Conservation (phyloP, 2,888 invertebrate genomes). For the Epistrophe eligans region DNA sequence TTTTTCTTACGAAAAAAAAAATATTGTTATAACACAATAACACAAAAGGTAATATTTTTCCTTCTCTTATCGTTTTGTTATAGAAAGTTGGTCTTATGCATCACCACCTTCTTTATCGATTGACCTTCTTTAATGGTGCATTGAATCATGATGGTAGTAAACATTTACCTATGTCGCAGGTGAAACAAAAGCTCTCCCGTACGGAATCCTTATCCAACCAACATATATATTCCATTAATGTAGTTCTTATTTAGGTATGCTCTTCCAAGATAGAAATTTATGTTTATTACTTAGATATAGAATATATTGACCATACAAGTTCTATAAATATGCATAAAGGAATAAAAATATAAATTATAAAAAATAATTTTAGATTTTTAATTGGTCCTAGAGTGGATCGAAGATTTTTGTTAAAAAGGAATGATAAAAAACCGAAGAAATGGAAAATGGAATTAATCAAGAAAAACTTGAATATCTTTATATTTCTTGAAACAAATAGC, state of each 20-base stretch:
- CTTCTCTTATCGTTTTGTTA: background rate
- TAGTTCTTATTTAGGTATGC: background rate
- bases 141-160: conserved; percentile 26
- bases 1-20: background rate
- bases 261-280: background rate
- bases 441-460: too few relatives aligned
- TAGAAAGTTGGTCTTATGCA: conserved; percentile 25
- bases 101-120: conserved; percentile 63
- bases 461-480: too few relatives aligned
- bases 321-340: background rate
- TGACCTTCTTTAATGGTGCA: conserved; percentile 50
- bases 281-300: background rate
- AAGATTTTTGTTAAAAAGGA: too few relatives aligned
- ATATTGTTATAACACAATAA: conserved; percentile 10
- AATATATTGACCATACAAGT: background rate
- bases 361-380: background rate
- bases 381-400: too few relatives aligned
- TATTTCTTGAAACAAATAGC: too few relatives aligned
- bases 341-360: background rate
- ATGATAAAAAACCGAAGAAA: too few relatives aligned
- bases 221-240: background rate
- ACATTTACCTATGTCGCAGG: background rate
- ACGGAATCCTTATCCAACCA: background rate
- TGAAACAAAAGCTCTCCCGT: background rate
- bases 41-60: conserved; percentile 24